These are phyloP conservation scores for Orientallactaga sibirica DNA, from an alignment of 2,797 vertebrate species.

Conservation along the genomic window DNA sequence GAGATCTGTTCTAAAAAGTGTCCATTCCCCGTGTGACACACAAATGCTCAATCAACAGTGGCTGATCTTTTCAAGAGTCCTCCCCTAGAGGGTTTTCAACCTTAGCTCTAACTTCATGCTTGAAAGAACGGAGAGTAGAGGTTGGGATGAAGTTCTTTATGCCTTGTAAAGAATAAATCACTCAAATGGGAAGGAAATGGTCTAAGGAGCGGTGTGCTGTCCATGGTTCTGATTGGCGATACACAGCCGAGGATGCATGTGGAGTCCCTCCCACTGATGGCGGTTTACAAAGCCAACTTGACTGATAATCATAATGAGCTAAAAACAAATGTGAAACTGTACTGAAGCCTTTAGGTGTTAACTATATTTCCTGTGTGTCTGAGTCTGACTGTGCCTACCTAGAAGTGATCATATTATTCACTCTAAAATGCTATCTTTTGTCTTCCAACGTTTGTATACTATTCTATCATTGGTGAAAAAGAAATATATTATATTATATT, in stretches of 20 bases:
- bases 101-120: neutral
- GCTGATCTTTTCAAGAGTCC: neutral
- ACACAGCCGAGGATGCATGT: neutral
- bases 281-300: neutral
- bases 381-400: neutral
- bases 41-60: neutral
- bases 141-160: neutral
- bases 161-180: neutral
- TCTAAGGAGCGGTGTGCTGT: neutral
- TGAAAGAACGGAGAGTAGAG: neutral
- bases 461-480: slow-evolving; percentile 16
- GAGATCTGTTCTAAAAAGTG: neutral
- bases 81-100: neutral
- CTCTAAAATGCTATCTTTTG: neutral
- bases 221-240: slow-evolving; percentile 49
- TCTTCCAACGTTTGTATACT: neutral
- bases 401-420: neutral
- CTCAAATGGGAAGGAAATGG: neutral
- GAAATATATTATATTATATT: too few relatives aligned
- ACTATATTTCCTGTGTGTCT: neutral
- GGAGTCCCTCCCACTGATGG: neutral
- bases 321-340: neutral
- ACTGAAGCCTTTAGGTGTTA: neutral
- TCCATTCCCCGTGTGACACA: neutral
- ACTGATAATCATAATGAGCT: neutral